Base-by-base conservation (phyloP, 2,797 vertebrate species). In the Gymnopithys bicolor region DNA sequence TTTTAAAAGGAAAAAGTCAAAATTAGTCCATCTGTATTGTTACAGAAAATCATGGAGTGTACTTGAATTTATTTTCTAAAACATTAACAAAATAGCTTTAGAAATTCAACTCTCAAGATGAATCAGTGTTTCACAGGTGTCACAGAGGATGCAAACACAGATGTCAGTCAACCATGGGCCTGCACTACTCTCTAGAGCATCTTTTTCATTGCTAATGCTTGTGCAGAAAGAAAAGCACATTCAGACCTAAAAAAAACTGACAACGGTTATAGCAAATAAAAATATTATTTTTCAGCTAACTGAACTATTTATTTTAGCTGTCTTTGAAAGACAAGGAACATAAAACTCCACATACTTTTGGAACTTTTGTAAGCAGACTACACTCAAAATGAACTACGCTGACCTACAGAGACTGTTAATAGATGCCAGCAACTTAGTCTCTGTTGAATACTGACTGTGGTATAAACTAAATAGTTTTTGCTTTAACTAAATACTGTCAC, bases 361-460 rank as follows among this genome's bases (percentile, higher is more conserved):
- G 41, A 64, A 74, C 78, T 89, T 89, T 58, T 59, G n/a, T 45
- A 66, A 92, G 89, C 60, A 87, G 58, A 79, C 53, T 70, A 76
- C 27, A 24, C 53, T 87, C 25, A 7, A 71, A 90, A 86, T 81
- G 9, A 66, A 82, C 78, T 67, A 70, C 53, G 21, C 74, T 92
- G 89, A 69, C 71, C 80, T 63, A 74, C 46, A 76, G 90, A 94
- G 46, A 58, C 48, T 80, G 41, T 32, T 77, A 88, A 88, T 8
- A 84, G 70, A 77, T 84, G 49, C 82, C 84, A 96, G 88, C 73
- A 92, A 82, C 58, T 84, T 35, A 35, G 10, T 30, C 49, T 87
- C 64, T 79, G 49, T 37, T 84, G 48, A 85, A 84, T 67, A 79
- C 64, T 84, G 60, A 46, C 41, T 82, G 89, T n/a, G 49, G 58